A percentile compares a stretch with the other conserved stretches of the same genome.
Conservation (phyloP, 2,113 vertebrate genomes). For the Scalopus aquaticus region DNA sequence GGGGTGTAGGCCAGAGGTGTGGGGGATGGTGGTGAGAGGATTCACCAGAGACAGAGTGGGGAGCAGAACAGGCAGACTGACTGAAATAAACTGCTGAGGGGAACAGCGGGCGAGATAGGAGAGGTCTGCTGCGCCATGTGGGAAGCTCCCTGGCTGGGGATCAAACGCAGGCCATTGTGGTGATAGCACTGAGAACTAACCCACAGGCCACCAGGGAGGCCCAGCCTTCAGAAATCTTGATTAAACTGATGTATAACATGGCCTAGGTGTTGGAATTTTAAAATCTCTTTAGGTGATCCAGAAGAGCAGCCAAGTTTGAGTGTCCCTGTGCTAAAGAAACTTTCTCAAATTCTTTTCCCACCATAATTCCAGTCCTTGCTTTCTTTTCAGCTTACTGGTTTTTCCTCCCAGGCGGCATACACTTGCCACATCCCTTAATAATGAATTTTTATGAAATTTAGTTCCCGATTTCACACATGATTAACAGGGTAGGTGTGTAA, state of each 20-base stretch:
- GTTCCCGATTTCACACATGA: not conserved
- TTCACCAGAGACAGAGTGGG: too few relatives aligned
- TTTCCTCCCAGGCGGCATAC: not conserved
- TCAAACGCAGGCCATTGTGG: too few relatives aligned
- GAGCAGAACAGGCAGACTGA: too few relatives aligned
- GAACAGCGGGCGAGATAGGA: too few relatives aligned
- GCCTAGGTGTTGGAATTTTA: not conserved
- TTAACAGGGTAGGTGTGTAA: not conserved
- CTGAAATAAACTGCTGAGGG: too few relatives aligned
- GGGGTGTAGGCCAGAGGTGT: too few relatives aligned
- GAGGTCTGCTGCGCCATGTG: too few relatives aligned
- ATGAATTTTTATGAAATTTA: slow-evolving; percentile 33
- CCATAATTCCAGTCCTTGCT: not conserved
- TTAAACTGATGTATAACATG: not conserved
- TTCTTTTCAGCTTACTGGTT: not conserved
- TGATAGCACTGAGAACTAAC: too few relatives aligned
- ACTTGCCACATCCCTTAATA: not conserved
- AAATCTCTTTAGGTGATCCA: not conserved
- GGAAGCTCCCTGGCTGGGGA: too few relatives aligned
- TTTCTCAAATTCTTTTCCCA: not conserved
- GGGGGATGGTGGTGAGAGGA: too few relatives aligned
- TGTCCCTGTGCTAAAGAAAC: not conserved
- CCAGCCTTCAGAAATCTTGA: not conserved
- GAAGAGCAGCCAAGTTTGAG: not conserved
- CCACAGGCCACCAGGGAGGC: too few relatives aligned